These are phyloP conservation scores for Anas platyrhynchos DNA, from an alignment of 2,113 vertebrate genomes.

Conservation along the genomic window DNA sequence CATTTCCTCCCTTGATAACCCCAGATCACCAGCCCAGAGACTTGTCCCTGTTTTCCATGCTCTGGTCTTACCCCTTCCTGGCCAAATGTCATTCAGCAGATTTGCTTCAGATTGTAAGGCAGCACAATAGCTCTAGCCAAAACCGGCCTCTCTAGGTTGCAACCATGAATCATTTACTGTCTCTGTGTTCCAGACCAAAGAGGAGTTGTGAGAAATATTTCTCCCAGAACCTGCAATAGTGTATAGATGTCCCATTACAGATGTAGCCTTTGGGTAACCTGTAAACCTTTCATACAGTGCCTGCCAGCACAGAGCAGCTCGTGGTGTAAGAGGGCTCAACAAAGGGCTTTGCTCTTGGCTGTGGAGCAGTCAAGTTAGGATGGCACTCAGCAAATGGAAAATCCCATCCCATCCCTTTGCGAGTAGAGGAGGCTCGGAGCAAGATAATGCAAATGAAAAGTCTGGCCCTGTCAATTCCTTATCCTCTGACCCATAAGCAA, in stretches of 20 bases:
- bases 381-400: not conserved
- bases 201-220: not conserved
- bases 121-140: not conserved
- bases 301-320: not conserved
- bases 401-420: not conserved
- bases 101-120: not conserved
- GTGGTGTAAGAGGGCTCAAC: not conserved
- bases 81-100: not conserved
- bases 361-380: not conserved
- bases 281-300: not conserved
- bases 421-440: not conserved
- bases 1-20: not conserved
- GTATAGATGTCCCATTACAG: not conserved
- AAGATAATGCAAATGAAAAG: not conserved
- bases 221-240: not conserved
- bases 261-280: not conserved
- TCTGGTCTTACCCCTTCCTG: not conserved
- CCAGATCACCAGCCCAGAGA: not conserved
- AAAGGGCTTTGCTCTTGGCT: not conserved
- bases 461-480: accelerated
- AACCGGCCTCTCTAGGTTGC: not conserved
- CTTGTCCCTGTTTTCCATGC: not conserved
- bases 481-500: not conserved
- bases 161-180: not conserved
- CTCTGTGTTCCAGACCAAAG: not conserved